Conservation (phyloP, 2,888 invertebrate genomes). For the Hirtodrosophila alboralis region DNA sequence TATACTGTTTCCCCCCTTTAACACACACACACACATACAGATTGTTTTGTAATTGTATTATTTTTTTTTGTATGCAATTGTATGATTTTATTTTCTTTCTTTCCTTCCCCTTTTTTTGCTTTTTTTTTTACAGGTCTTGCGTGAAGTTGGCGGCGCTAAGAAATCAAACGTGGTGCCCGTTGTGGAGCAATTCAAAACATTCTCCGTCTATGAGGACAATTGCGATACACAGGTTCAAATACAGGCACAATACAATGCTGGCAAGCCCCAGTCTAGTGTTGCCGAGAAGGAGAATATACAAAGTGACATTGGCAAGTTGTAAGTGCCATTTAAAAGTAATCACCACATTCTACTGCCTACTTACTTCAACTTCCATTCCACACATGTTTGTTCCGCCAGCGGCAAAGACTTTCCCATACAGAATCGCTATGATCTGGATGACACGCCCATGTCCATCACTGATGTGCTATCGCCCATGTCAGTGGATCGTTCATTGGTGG, state of each 20-base stretch:
- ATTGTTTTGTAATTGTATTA: conserved; percentile 7
- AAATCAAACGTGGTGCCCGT: conserved; percentile 84
- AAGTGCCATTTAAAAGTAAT: conserved; percentile 26
- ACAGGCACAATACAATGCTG: conserved; percentile 33
- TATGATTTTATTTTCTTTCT: conserved; percentile 9
- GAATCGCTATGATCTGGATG: conserved; percentile 83
- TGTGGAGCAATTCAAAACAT: conserved; percentile 90
- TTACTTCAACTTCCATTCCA: not conserved
- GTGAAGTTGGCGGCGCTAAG: conserved; percentile 69
- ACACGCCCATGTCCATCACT: conserved; percentile 87
- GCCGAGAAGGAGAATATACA: conserved; percentile 72
- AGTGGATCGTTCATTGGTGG: conserved; percentile 85
- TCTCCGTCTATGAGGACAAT: conserved; percentile 90
- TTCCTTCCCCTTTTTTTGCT: conserved; percentile 12
- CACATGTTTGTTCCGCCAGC: conserved; percentile 17
- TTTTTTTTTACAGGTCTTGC: conserved; percentile 67
- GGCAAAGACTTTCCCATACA: conserved; percentile 45
- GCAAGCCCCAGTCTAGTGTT: conserved; percentile 30
- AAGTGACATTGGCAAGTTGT: conserved; percentile 30
- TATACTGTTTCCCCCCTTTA: conserved; percentile 15
- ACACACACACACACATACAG: conserved; percentile 11
- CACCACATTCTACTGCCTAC: too few species aligned
- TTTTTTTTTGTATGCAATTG: not conserved
- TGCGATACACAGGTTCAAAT: conserved; percentile 57
- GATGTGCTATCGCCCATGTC: conserved; percentile 87